These are phyloP conservation scores for Neomonachus schauinslandi DNA, from an alignment of 2,113 vertebrate species.

Conservation along the genomic window DNA sequence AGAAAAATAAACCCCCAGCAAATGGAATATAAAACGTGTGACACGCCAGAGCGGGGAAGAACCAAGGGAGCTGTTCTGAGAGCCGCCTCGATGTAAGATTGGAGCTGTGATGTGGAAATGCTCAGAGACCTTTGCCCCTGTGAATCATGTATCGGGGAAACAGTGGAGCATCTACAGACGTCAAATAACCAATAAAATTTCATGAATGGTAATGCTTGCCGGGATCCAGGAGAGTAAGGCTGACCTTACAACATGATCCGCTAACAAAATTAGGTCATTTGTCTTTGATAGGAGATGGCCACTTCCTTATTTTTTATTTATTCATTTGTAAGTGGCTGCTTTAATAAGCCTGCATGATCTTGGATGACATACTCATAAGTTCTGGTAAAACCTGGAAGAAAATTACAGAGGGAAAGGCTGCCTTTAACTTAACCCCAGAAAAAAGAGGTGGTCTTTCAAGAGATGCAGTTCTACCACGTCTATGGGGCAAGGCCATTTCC, in stretches of 20 bases:
- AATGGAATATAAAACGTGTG: neutral
- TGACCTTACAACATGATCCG: slow-evolving; percentile 50
- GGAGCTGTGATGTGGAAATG: slow-evolving; percentile 56
- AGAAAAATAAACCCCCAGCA: slow-evolving; percentile 47
- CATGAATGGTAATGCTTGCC: slow-evolving; percentile 74
- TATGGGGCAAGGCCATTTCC: neutral
- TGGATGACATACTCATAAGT: neutral
- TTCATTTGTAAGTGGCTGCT: slow-evolving; percentile 59
- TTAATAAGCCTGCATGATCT: slow-evolving; percentile 64
- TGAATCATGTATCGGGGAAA: slow-evolving; percentile 79
- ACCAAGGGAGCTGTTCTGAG: fast-evolving
- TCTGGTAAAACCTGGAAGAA: slow-evolving; percentile 39
- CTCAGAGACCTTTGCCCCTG: slow-evolving; percentile 79
- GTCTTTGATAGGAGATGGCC: slow-evolving; percentile 33
- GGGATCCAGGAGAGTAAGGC: slow-evolving; percentile 44
- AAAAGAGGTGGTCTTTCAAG: neutral
- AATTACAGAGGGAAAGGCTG: neutral
- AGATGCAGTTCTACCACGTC: neutral
- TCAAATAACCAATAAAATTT: slow-evolving; percentile 79
- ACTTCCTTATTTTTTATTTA: slow-evolving; percentile 65
- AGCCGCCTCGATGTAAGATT: neutral
- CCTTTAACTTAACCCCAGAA: neutral
- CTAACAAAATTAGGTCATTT: slow-evolving; percentile 71
- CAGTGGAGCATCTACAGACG: neutral
- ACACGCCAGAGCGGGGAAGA: neutral